phyloP scores from a whole-genome alignment of 2,797 vertebrate species.

The Sebastes nivosus region DNA sequence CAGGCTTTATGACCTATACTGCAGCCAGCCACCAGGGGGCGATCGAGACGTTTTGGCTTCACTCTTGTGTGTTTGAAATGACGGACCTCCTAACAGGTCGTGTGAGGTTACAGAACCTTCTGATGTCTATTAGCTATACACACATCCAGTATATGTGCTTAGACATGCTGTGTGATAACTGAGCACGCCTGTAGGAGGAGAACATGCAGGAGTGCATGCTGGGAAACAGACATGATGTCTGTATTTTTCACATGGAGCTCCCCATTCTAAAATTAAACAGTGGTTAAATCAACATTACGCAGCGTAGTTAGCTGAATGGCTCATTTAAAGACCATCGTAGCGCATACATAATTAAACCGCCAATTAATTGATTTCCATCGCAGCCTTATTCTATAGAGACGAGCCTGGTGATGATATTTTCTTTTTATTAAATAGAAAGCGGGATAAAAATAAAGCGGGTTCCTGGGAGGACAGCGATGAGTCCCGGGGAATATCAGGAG shows the following conservation, averaged over 20 bases:
- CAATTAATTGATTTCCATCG: conserved; percentile 67
- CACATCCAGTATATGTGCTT: conserved; percentile 4
- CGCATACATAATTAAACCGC: conserved; percentile 64
- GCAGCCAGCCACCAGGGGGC: too few species aligned
- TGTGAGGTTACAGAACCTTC: neutral
- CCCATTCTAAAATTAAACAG: conserved; percentile 50
- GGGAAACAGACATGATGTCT: conserved; percentile 30
- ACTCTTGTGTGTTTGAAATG: neutral
- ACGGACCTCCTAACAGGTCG: neutral
- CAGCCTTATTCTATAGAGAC: conserved; percentile 52
- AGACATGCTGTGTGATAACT: conserved; percentile 13
- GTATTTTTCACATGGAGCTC: conserved; percentile 36
- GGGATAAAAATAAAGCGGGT: conserved; percentile 46
- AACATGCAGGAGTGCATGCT: neutral
- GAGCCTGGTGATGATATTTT: conserved; percentile 12
- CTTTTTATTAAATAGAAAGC: conserved; percentile 53
- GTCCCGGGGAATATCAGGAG: conserved; percentile 38
- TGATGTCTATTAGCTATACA: conserved; percentile 15
- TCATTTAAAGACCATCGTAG: conserved; percentile 49
- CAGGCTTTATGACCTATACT: rapidly evolving
- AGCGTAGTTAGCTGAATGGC: conserved; percentile 50
- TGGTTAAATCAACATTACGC: conserved; percentile 65
- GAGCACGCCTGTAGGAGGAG: conserved; percentile 29
- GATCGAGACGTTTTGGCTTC: too few species aligned
- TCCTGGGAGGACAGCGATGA: conserved; percentile 47